Base-by-base conservation (phyloP, 2,888 invertebrate species). In the Oxyteleia sp. region DNA sequence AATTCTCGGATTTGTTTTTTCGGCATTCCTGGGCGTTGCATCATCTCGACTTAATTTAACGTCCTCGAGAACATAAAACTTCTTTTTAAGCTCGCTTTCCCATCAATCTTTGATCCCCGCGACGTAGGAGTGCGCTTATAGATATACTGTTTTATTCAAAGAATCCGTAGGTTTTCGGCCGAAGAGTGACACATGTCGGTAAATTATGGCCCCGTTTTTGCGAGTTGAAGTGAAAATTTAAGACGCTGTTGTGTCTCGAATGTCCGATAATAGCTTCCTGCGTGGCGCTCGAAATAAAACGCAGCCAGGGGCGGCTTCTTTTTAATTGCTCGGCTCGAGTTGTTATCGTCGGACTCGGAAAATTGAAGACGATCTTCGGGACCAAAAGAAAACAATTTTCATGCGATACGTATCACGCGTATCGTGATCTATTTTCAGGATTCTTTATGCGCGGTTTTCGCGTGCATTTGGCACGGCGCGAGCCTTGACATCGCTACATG, bases 341-440 rank as follows among this genome's bases (percentile, higher is more conserved):
- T 23, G 23, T 23, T 23, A 23, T 23, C 32, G 32, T 8, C 8
- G 8, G 32, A 10, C 32, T 5, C 32, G 1, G 8, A 32, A 8
- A 32, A 23, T n/a, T 23, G 32, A 10, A 1, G 32, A 5, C 32
- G 32, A 32, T 32, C 8, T 38, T 38, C 4, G 38, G 23, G 51
- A 51, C 20, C 26, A 0, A 15, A 13, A 4, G 35, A 35, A 41
- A 68, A 55, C 45, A 72, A 51, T 51, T 59, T 59, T 7, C 20
- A 7, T 4, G 66, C 35, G 43, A 49, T 61, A 51, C 41, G 61
- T 61, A 26, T 66, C 15, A 35, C 47, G 53, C 69, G 59, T 81
- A 85, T 84, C 72, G 49, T 59, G 84, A 81, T 86, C 84, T 84
- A 84, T 85, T 86, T 85, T 85, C 86, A 80, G 76, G 78, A 83